A percentile compares a stretch with the other conserved stretches of the same genome.
Conservation (phyloP, 2,797 vertebrate species). For the Hapalemur alaotrensis region DNA sequence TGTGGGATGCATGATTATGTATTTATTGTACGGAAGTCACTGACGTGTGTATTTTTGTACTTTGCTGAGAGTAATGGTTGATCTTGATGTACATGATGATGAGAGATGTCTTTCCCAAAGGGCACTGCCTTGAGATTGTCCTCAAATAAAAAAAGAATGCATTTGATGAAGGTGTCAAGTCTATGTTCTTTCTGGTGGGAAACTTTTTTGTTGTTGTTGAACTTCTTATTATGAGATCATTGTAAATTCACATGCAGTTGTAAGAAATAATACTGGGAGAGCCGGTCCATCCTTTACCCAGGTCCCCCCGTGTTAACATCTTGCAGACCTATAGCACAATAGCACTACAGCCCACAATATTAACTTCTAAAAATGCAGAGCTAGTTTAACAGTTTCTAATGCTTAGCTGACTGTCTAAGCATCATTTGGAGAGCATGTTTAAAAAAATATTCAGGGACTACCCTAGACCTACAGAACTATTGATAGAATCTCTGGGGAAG, state of each 20-base stretch:
- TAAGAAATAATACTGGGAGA: not conserved
- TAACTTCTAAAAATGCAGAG: not conserved
- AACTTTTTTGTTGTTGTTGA: not conserved
- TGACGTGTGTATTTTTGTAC: constrained; percentile 99
- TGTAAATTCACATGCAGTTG: not conserved
- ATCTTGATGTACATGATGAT: constrained; percentile 92
- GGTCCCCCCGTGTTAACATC: not conserved
- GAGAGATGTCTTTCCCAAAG: constrained; percentile 88
- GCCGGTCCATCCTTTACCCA: not conserved
- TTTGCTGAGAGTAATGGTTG: constrained; percentile 94
- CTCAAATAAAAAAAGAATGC: constrained; percentile 95
- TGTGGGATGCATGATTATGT: constrained; percentile 97
- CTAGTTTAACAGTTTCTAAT: not conserved
- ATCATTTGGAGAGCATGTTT: not conserved
- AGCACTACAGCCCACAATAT: not conserved
- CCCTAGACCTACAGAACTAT: not conserved
- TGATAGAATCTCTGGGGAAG: not conserved
- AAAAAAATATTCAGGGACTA: not conserved
- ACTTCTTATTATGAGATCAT: not conserved
- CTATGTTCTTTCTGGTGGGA: constrained; percentile 66
- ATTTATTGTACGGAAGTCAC: constrained; percentile 99
- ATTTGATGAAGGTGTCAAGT: constrained; percentile 85
- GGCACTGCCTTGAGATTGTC: constrained; percentile 92
- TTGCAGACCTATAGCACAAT: not conserved
- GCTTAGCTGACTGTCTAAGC: not conserved